These are phyloP conservation scores for Aphodius granarius DNA, from an alignment of 2,888 invertebrate genomes.

Conservation along the genomic window DNA sequence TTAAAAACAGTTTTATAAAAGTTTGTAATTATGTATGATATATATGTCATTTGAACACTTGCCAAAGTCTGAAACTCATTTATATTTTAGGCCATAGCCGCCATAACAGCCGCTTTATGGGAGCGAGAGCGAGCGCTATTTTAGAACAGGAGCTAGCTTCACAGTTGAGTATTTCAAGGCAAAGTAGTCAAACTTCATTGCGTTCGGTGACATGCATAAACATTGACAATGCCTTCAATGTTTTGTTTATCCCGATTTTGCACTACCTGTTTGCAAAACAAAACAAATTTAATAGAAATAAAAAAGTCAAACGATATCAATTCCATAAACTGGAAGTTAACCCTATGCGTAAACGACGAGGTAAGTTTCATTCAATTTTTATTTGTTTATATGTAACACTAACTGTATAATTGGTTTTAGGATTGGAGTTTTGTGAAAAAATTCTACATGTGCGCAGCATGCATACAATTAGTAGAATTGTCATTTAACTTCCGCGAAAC, in stretches of 20 bases:
- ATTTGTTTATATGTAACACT: not conserved
- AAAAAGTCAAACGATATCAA: slow-evolving; percentile 25
- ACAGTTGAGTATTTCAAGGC: not conserved
- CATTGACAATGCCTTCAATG: not conserved
- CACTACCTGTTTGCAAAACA: slow-evolving; percentile 47
- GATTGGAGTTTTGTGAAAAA: slow-evolving; percentile 47
- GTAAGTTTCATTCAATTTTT: slow-evolving; percentile 39
- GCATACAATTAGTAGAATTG: slow-evolving; percentile 47
- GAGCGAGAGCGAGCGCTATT: too few species aligned
- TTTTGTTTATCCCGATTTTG: not conserved
- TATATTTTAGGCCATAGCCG: not conserved
- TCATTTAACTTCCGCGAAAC: slow-evolving; percentile 50
- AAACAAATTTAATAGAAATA: slow-evolving; percentile 46
- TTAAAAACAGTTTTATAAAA: not conserved
- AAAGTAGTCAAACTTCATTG: too few species aligned
- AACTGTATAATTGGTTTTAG: slow-evolving; percentile 37
- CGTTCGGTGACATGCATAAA: too few species aligned
- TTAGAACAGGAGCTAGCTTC: not conserved
- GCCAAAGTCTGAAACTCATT: not conserved
- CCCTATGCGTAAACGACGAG: slow-evolving; percentile 51
- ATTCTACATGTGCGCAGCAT: slow-evolving; percentile 48
- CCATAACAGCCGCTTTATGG: too few species aligned
- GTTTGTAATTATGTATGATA: not conserved
- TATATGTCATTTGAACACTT: not conserved
- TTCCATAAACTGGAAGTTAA: slow-evolving; percentile 47